Evolutionary conservation across 2,113 vertebrate genomes (phyloP), one percentile per base, ranked within the genome.

Genomic region (Coptodon bakossiorum): DNA sequence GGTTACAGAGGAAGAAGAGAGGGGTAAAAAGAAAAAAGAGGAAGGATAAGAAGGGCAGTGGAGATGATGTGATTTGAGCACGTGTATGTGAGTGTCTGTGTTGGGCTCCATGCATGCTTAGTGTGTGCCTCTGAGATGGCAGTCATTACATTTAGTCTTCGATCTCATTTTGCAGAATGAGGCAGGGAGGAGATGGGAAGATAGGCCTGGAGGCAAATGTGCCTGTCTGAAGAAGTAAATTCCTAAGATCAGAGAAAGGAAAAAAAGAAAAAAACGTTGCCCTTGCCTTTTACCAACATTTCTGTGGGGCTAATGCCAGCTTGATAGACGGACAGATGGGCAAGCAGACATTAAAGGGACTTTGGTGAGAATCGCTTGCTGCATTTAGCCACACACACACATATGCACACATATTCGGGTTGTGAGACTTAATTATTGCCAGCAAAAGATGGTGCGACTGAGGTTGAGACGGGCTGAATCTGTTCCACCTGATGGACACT

Each of bases 61-160:
- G 82, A 86, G 85, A 92, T 91, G 90, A 91, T 89, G 83, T 89
- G 81, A 91, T 91, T 88, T 81, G 63, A 66, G 27, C 22, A 16
- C 8, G 66, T 71, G 22, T 27, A 1, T 45, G 22, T 52, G 81
- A 84, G 80, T 61, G n/a, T 68, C 56, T 61, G 9, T 86, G 56
- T 57, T 63, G 78, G 63, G 29, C 19, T 85, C 54, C 40, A 40
- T 45, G 80, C 82, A 76, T 86, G 38, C 79, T 73, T 81, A 66
- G 57, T 61, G 61, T 63, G 71, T 2, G 43, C 71, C 71, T 78
- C 29, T 48, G 24, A 78, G 27, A 50, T 31, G 43, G 48, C 59
- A 88, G 86, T 91, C 91, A 90, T 91, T 92, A 78, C 86, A 84
- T 91, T 82, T 85, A 91, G 84, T 87, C 82, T 76, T 40, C 76